phyloP scores from a whole-genome alignment of 1,140 invertebrate species.

The Pseudachorutes palmiensis region DNA sequence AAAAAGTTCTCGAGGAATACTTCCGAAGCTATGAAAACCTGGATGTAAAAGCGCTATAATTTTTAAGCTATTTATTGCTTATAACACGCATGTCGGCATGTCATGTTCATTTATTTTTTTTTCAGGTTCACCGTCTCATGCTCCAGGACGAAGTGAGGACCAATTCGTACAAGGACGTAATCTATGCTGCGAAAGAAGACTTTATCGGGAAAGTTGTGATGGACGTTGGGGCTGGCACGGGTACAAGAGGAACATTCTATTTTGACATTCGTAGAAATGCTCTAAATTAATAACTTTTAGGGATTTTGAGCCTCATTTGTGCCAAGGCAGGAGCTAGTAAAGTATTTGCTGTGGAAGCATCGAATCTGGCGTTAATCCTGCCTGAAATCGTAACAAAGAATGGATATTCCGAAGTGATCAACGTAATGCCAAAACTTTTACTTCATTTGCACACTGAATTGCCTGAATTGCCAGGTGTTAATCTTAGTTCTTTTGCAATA shows the following conservation, averaged over 20 bases:
- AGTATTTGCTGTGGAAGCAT: conserved; percentile 89
- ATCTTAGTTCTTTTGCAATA: no score
- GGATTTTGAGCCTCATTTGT: conserved; percentile 92
- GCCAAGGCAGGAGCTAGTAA: conserved; percentile 81
- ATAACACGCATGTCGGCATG: neutral
- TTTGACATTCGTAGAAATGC: no score
- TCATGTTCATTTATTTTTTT: conserved; percentile 8
- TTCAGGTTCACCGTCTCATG: conserved; percentile 43
- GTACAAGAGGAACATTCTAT: conserved; percentile 36
- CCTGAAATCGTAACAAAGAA: conserved; percentile 63
- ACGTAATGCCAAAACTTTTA: conserved; percentile 29
- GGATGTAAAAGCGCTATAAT: no score
- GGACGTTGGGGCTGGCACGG: conserved; percentile 59
- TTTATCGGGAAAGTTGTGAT: conserved; percentile 54
- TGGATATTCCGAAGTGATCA: conserved; percentile 40
- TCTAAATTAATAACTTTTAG: conserved; percentile 43
- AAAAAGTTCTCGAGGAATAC: conserved; percentile 25
- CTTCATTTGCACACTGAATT: neutral
- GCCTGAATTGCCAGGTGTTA: no score
- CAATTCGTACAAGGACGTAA: conserved; percentile 55
- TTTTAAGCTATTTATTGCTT: conserved; percentile 9
- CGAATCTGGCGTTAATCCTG: conserved; percentile 69
- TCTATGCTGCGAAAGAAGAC: conserved; percentile 52
- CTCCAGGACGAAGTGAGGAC: conserved; percentile 56
- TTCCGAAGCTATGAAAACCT: conserved; percentile 41